Evolutionary conservation across 1,140 invertebrate species (phyloP).

Genomic region (Drosophila tsacasi): DNA sequence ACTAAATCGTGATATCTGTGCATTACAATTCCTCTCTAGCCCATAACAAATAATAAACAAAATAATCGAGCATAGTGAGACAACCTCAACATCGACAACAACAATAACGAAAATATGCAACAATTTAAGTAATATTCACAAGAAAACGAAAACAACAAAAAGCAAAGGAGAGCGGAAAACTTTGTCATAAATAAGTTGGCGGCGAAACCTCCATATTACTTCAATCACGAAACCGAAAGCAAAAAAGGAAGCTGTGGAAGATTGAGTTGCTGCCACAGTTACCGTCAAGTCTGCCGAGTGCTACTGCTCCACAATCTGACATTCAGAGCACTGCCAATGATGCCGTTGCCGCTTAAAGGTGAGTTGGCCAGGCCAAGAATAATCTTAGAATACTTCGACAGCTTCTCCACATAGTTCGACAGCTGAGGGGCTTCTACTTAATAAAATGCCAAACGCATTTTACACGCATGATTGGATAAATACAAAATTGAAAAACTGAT

Average conservation of each 20-base stretch:
- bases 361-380: constrained; percentile 54
- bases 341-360: constrained; percentile 75
- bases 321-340: constrained; percentile 58
- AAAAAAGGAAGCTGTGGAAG: constrained; percentile 60
- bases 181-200: constrained; percentile 64
- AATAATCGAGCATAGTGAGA: constrained; percentile 54
- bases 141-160: constrained; percentile 46
- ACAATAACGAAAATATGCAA: constrained; percentile 59
- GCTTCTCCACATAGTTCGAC: constrained; percentile 16
- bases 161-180: constrained; percentile 64
- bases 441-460: constrained; percentile 63
- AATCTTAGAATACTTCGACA: constrained; percentile 32
- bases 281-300: constrained; percentile 37
- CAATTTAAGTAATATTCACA: constrained; percentile 65
- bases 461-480: constrained; percentile 52
- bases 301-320: constrained; percentile 59
- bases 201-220: constrained; percentile 60
- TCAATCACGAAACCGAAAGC: constrained; percentile 76
- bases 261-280: constrained; percentile 65
- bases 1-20: constrained; percentile 70
- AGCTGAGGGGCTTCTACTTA: constrained; percentile 34
- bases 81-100: constrained; percentile 27
- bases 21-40: constrained; percentile 64
- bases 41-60: constrained; percentile 49
- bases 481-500: constrained; percentile 11